Evolutionary conservation across 2,797 vertebrate genomes (phyloP).

Genomic region (Hoplostethus mediterraneus): DNA sequence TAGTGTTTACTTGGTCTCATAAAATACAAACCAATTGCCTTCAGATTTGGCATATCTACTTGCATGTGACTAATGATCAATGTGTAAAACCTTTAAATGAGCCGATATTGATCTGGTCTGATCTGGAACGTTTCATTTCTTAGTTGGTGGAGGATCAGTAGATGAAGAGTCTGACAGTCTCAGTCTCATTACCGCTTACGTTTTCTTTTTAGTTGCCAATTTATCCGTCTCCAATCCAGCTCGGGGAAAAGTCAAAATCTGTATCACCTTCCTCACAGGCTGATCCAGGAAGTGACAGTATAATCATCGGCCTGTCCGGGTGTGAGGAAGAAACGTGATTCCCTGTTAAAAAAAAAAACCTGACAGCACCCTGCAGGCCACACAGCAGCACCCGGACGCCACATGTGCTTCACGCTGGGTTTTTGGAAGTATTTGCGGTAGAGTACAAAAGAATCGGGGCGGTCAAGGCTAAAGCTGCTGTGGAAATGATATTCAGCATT

Average conservation of each 20-base stretch:
- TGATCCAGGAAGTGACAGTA: constrained; percentile 46
- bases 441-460: neutral
- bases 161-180: too few species aligned
- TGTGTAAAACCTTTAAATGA: neutral
- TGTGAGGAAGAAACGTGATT: constrained; percentile 54
- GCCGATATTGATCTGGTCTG: too few species aligned
- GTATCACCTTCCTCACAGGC: constrained; percentile 24
- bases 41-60: neutral
- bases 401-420: constrained; percentile 47
- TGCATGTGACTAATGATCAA: constrained; percentile 13
- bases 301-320: constrained; percentile 55
- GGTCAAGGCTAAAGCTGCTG: neutral
- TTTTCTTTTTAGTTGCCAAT: constrained; percentile 2
- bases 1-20: constrained; percentile 48
- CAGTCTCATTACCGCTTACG: too few species aligned
- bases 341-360: constrained; percentile 60
- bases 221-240: too few species aligned
- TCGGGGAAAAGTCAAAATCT: constrained; percentile 26
- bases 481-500: neutral
- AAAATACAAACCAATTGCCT: constrained; percentile 17
- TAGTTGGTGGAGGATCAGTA: too few species aligned
- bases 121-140: too few species aligned
- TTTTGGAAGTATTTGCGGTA: constrained; percentile 12
- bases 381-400: constrained; percentile 38
- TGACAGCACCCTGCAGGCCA: constrained; percentile 42